Evolutionary conservation across 2,113 vertebrate genomes (phyloP), one percentile per base, ranked within the genome.

Genomic region (Leiothrix lutea): DNA sequence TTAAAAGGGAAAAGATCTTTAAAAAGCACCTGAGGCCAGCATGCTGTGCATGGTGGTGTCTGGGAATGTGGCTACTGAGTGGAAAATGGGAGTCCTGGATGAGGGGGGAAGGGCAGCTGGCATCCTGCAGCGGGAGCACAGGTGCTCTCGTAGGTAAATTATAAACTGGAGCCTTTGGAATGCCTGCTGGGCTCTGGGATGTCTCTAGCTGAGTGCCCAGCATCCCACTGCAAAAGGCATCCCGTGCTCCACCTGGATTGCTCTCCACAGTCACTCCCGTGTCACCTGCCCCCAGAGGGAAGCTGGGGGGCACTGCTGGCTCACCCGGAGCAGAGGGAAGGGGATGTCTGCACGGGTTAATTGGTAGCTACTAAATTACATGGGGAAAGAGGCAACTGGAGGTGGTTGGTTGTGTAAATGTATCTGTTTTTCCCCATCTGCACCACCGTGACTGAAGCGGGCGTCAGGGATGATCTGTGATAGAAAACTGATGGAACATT

Each of bases 401-500:
- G 77, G 69, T 3, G 16, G 16, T 20, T 2, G 12, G 36, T 31
- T 81, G 72, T 60, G 85, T 74, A 87, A 95, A 87, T 57, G 44
- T 48, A 80, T 66, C 75, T 95, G 23, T n/a, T 97, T 96, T 94
- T 91, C 57, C 81, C 74, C 19, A 20, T 77, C 82, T 20, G 42
- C 58, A 56, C 73, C 71, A 29, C 75, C 62, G 9, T 45, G 92
- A 80, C 71, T 94, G 95, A 88, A 93, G 90, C 66, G 2, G 25
- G 66, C 91, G 90, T 88, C 80, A 74, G 53, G 88, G 91, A 70
- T 90, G 94, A 92, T 92, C 89, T 60, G 44, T 19, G 89, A 92
- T 42, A 70, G 89, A 91, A 97, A 94, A 95, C 42, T 51, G 93
- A 94, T 95, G 87, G 96, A 97, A 97, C 80, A 86, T 89, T 91